Base-by-base conservation (phyloP, 2,888 invertebrate genomes). In the Agrochola macilenta region DNA sequence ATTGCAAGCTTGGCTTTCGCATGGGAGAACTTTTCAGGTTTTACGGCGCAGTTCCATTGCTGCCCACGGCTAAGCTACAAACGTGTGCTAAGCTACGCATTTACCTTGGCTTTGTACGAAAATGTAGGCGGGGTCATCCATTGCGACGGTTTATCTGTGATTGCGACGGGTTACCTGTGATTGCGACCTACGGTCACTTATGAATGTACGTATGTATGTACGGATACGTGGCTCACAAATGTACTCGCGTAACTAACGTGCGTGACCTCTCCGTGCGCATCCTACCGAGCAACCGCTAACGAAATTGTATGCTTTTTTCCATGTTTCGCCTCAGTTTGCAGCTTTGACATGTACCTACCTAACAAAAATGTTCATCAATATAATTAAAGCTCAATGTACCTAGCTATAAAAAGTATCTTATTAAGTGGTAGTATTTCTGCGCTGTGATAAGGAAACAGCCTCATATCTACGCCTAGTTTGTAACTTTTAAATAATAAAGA, bases 401-500 rank as follows among this genome's bases (percentile, higher is more conserved):
- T 74, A 74, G 78, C 64, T 78, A 63, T 75, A 76, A 57, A n/a
- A 35, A 75, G 57, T 76, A 26, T 74, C 12, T 74, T n/a, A 26
- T 30, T 65, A 17, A 30, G 43, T 54, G n/a, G 12, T 78, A 63
- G 76, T 76, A 82, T 69, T 69, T 66, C 26, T 46, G 60, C 43
- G 88, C 70, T 75, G 73, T 73, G 77, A 63, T 85, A 68, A 30
- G 23, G 58, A 39, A 65, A 71, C 82, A 70, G 70, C 72, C n/a
- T 60, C n/a, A 65, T 66, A 61, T 63, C 46, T 71, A 7, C n/a
- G 58, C 12, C 23, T 78, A 76, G 69, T 54, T 66, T 83, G 49
- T 86, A 88, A 64, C 26, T 64, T 68, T 58, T 66, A 58, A 66
- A 61, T 61, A 86, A 79, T 86, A 86, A 86, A 86, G 46, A 69